Base-by-base conservation (phyloP, 2,888 invertebrate species). In the Ophion ellenae region DNA sequence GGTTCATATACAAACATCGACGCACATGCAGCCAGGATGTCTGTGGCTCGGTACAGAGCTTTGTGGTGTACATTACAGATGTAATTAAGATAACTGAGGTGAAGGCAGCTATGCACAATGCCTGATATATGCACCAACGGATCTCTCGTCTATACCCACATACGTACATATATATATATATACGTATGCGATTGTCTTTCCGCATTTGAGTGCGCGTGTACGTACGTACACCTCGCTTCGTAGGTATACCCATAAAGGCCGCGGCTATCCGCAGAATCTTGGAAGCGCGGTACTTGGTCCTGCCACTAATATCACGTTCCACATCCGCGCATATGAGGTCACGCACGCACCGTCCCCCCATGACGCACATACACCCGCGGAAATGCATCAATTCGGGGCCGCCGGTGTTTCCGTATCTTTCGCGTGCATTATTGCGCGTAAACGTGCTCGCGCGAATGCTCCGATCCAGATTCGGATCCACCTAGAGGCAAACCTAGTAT, bases 81-180 rank as follows among this genome's bases (percentile, higher is more conserved):
- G 93, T 93, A 93, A 93, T 93, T 93, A 93, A 93, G 93, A 93
- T 93, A 93, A 91, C 93, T 91, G 92, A 92, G 93, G 93, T 92
- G 92, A 92, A 92, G 91, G 93, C 92, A 92, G 91, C 91, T 92
- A 92, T 93, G 91, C 92, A 93, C 92, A 93, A 92, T 93, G 91
- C 87, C 88, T 93, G 92, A 93, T 93, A 90, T 92, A 92, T 90
- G 90, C 90, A 86, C 86, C 86, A 88, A 89, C 89, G 89, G 89
- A 89, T 90, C 86, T 87, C 86, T 89, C 59, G 40, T 66, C 73
- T 66, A 36, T 66, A 71, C 36, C 9, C 63, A 24, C 14, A 64
- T 24, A 88, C 88, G 88, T 63, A 63, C 36, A 63, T n/a, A 20
- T 36, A 36, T 36, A 53, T 59, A 14, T n/a, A 61, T 36, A 10